These are phyloP conservation scores for Lepidocyrtinus sp. DNA, from an alignment of 2,888 invertebrate species.

Conservation along the genomic window DNA sequence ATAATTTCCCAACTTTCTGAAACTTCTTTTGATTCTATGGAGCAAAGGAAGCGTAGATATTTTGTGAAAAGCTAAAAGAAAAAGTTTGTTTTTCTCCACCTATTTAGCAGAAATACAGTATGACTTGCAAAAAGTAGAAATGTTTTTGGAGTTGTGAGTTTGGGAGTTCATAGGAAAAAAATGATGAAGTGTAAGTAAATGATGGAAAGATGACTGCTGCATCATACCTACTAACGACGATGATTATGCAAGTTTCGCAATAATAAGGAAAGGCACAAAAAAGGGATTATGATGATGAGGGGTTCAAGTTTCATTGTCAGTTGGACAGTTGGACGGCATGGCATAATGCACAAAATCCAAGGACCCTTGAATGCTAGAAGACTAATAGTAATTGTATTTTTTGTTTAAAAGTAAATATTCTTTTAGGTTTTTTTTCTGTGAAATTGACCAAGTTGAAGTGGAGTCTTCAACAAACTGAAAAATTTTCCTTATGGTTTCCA, in stretches of 20 bases:
- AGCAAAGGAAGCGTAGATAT: neutral
- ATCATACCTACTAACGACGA: slow-evolving; percentile 50
- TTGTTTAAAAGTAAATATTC: too few species aligned
- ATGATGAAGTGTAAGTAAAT: slow-evolving; percentile 16
- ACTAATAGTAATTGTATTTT: too few species aligned
- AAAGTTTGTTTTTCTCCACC: slow-evolving; percentile 52
- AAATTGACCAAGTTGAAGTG: too few species aligned
- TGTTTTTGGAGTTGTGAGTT: slow-evolving; percentile 45
- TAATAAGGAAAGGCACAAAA: neutral
- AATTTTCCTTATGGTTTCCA: too few species aligned
- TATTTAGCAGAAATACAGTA: slow-evolving; percentile 63
- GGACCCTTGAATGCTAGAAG: too few species aligned
- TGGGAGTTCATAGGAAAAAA: slow-evolving; percentile 27
- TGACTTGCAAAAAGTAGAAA: slow-evolving; percentile 69
- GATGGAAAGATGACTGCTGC: slow-evolving; percentile 25
- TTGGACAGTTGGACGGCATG: too few species aligned
- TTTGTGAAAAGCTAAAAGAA: neutral
- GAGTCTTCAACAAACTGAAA: too few species aligned
- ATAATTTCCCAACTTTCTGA: neutral
- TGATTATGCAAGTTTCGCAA: slow-evolving; percentile 56
- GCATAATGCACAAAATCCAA: too few species aligned
- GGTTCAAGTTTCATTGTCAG: too few species aligned
- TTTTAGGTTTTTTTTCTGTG: too few species aligned
- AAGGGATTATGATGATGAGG: neutral
- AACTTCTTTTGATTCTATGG: neutral